Evolutionary conservation across 2,888 invertebrate genomes (phyloP).

Genomic region (Dromius quadrimaculatus): DNA sequence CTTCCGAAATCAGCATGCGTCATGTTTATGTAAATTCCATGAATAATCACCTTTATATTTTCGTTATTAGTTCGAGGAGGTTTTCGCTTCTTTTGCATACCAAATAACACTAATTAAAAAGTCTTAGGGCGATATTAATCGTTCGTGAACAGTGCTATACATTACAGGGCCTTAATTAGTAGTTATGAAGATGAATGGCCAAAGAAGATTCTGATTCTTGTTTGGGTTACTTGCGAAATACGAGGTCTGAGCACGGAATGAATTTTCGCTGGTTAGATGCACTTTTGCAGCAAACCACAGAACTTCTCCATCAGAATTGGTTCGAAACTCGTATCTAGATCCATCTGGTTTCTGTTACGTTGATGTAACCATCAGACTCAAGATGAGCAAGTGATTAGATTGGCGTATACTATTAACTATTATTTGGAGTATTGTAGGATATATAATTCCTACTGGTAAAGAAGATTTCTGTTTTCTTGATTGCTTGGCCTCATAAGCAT

Average conservation of each 20-base stretch:
- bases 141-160: slow-evolving; percentile 30
- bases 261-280: too few relatives aligned
- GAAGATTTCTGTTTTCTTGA: too few relatives aligned
- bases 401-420: too few relatives aligned
- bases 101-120: slow-evolving; percentile 52
- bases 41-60: slow-evolving; percentile 53
- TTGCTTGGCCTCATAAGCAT: too few relatives aligned
- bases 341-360: too few relatives aligned
- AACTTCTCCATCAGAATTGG: too few relatives aligned
- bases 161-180: slow-evolving; percentile 40
- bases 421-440: too few relatives aligned
- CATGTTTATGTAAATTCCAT: slow-evolving; percentile 53
- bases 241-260: slow-evolving; percentile 11
- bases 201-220: slow-evolving; percentile 8
- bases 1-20: slow-evolving; percentile 54
- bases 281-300: too few relatives aligned
- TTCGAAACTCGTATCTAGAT: too few relatives aligned
- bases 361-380: too few relatives aligned
- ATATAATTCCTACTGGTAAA: too few relatives aligned
- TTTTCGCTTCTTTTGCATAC: slow-evolving; percentile 49
- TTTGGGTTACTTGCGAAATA: slow-evolving; percentile 29
- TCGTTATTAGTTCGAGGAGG: slow-evolving; percentile 49
- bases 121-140: slow-evolving; percentile 49
- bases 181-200: slow-evolving; percentile 45
- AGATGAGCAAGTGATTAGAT: too few relatives aligned